Base-by-base conservation (phyloP, 1,140 invertebrate genomes). In the Lasioglossum albipes region DNA sequence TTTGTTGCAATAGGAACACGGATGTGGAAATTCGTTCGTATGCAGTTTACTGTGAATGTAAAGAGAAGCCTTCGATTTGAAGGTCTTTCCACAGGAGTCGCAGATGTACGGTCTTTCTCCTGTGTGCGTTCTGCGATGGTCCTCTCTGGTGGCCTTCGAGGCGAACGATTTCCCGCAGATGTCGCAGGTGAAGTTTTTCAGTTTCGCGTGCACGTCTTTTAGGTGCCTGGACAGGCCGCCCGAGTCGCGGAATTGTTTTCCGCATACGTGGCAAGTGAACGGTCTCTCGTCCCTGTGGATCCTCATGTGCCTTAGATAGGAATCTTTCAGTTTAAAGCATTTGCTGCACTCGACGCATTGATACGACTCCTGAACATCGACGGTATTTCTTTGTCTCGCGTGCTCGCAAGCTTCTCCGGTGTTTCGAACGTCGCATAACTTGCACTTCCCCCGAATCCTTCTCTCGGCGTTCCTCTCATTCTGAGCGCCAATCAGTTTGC, bases 251-350 rank as follows among this genome's bases (percentile, higher is more conserved):
- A 93, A 94, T 61, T 89, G 96, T 81, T 96, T 95, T 41, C 95
- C 94, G 88, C 96, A 97, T 75, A 94, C 92, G 59, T 94, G 94
- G 88, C 96, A 97, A 57, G 95, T 94, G 86, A 96, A 96, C 3
- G 96, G 96, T 75, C 95, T 95, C 80, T 96, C 95, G 0, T 96
- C 96, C 13, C 95, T 95, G 87, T 96, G 96, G 9, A 86, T 91
- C 59, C 85, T 87, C 62, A 82, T 83, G 77, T 93, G 92, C 78
- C 96, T 95, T 68, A 94, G 89, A 36, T 94, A 88, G 0, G 90
- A 90, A 54, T 92, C 90, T 18, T 91, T 92, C 20, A 91, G 31
- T 71, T 94, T 92, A 75, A 95, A 95, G 42, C 87, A 87, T 18
- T 93, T 94, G 0, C 89, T 87, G 73, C 95, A 95, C 22, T 93